Evolutionary conservation across 2,888 invertebrate species (phyloP), one percentile per base, ranked within the genome.

Genomic region (Drosophila silvestris): DNA sequence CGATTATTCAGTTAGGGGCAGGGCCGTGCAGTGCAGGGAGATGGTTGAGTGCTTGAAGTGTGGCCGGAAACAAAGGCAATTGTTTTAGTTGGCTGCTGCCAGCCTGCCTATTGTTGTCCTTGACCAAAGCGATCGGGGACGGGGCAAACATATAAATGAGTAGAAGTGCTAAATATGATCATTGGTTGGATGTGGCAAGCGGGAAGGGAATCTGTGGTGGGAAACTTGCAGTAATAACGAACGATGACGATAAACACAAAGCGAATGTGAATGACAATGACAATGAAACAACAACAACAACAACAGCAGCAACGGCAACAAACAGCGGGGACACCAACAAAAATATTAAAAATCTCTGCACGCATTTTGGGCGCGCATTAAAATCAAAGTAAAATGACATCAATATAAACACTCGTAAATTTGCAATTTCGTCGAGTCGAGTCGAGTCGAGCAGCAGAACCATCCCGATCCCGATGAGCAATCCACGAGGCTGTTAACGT

Each of bases 321-420:
- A 58, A 50, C 41, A 39, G 47, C 47, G 28, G 53, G 26, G 26
- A 65, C 56, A 51, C 22, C 26, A 41, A 60, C 70, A 70, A 56
- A 81, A 85, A 85, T 90, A 87, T 87, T 88, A 90, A 88, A 89
- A 90, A 84, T 88, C 87, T 82, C 87, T 66, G 88, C 88, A 88
- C 88, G 88, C 88, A 89, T 89, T 90, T 90, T 84, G 78, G 77
- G 75, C 86, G 76, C 72, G 81, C 90, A 90, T 90, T 89, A 86
- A 90, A 91, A 90, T 90, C 89, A 91, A 91, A 90, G 89, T 85
- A 82, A 91, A 89, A 91, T 91, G 85, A 89, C 90, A 89, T 89
- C 90, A 90, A 91, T 91, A 91, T 89, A 88, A 91, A 90, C 89
- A 88, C 87, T 88, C 87, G 87, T 88, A 91, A 90, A 91, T 90